Conservation (phyloP, 2,797 vertebrate genomes). For the Halcyon badia region DNA sequence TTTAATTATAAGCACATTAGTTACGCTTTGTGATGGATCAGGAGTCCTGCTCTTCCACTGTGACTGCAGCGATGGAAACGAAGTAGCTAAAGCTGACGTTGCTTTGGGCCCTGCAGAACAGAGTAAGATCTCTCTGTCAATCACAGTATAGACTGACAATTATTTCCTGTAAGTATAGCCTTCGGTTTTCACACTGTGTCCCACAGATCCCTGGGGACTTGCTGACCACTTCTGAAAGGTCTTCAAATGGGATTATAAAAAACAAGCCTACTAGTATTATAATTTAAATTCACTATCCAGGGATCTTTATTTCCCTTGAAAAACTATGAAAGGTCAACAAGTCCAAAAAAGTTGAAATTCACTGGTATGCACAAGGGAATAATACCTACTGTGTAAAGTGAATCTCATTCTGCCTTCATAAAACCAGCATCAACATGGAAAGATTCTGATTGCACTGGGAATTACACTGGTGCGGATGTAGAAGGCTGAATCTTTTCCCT, state of each 20-base stretch:
- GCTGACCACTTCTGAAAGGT: not conserved
- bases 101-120: not conserved
- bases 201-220: not conserved
- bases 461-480: not conserved
- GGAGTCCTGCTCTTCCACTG: not conserved
- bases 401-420: not conserved
- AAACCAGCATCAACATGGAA: not conserved
- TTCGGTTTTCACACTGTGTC: not conserved
- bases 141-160: not conserved
- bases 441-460: not conserved
- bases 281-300: not conserved
- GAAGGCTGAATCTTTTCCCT: slow-evolving; percentile 24
- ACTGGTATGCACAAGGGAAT: not conserved
- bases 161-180: not conserved
- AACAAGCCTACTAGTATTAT: not conserved
- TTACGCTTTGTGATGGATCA: not conserved
- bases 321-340: not conserved
- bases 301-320: not conserved
- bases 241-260: not conserved
- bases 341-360: not conserved
- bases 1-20: slow-evolving; percentile 28
- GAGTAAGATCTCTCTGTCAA: not conserved
- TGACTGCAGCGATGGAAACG: not conserved
- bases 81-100: slow-evolving; percentile 8
- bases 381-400: not conserved